Evolutionary conservation across 2,888 invertebrate genomes (phyloP).

Genomic region (Platycheirus albimanus): DNA sequence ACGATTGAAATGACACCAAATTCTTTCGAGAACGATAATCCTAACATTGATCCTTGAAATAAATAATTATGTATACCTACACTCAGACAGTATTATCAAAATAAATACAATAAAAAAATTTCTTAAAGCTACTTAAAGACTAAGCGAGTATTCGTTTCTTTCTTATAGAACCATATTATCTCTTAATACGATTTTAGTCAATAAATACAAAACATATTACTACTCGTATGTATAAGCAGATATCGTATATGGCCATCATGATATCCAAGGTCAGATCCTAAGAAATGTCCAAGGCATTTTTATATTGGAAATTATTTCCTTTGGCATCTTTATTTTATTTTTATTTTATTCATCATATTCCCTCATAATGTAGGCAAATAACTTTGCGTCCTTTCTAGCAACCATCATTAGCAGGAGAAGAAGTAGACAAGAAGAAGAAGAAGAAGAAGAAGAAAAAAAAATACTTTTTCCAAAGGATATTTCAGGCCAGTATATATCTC

Average conservation of each 20-base stretch:
- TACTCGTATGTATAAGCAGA: too few species aligned
- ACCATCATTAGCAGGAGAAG: neutral
- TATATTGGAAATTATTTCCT: conserved; percentile 6
- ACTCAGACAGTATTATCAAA: too few species aligned
- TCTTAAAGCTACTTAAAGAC: too few species aligned
- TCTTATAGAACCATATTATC: too few species aligned
- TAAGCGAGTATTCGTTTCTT: too few species aligned
- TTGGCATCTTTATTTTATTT: conserved; percentile 31
- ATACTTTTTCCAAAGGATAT: neutral
- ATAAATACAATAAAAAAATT: too few species aligned
- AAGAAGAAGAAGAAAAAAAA: neutral
- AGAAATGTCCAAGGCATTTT: neutral
- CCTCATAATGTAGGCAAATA: conserved; percentile 55
- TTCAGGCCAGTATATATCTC: neutral
- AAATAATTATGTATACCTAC: too few species aligned
- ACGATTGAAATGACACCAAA: too few species aligned
- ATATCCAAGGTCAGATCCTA: neutral
- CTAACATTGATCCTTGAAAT: too few species aligned
- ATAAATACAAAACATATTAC: too few species aligned
- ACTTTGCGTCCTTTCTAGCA: conserved; percentile 17
- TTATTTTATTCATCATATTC: conserved; percentile 40
- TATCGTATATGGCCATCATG: conserved; percentile 3
- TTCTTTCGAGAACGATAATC: too few species aligned
- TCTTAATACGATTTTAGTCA: too few species aligned
- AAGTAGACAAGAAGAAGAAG: neutral